Evolutionary conservation across 2,888 invertebrate species (phyloP), one percentile per base, ranked within the genome.

Genomic region (Perizoma affinitatum): DNA sequence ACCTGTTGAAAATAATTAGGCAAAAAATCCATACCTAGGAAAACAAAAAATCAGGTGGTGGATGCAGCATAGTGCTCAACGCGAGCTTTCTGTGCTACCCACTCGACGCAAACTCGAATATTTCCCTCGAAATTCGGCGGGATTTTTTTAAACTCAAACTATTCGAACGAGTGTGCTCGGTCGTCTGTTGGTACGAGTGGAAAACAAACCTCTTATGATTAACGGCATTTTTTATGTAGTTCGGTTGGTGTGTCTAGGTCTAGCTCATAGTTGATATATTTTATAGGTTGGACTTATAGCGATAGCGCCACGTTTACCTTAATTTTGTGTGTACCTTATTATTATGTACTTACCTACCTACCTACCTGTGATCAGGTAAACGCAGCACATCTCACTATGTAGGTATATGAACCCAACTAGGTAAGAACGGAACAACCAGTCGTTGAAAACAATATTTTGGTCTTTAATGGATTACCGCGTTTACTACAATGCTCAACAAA

Each of bases 1-100:
- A 91, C 91, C 91, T 91, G 91, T 90, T 90, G 85, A 88, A 92
- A 92, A 92, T 93, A 93, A 93, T 92, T 92, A 93, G 92, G 90
- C 91, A 92, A 92, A 93, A 84, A 92, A 91, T 87, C 86, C 85
- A 71, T 74, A 83, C 58, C 65, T 78, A 83, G 78, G 79, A 88
- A 87, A 90, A 91, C 89, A 92, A 91, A 90, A 91, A 87, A 83
- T 69, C 84, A 82, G 87, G 87, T 86, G 88, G 84, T 80, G 85
- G 87, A 86, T 86, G 87, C 83, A 80, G 84, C 75, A 76, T 79
- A 78, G 77, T 76, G 79, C 83, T 84, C 80, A 75, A 83, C 84
- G 79, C 82, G 78, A 78, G 80, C 81, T 72, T 78, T 81, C 84
- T 86, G 86, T 87, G 86, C 83, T 83, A 82, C 80, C 79, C 84